Conservation (phyloP, 2,888 invertebrate species). For the Plusia festucae region DNA sequence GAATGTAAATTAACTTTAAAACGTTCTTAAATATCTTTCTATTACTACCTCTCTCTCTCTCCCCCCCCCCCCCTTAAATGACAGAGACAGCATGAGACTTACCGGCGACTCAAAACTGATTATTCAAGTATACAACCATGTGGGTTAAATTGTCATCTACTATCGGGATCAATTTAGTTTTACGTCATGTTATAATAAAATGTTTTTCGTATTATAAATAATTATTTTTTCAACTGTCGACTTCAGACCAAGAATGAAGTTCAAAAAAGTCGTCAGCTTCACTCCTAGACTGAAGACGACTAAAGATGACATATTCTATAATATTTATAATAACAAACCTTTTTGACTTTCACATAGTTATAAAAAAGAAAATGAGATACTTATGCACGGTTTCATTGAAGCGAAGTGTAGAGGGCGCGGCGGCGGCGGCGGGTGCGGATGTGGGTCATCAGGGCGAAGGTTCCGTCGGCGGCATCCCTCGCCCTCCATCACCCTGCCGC, state of each 20-base stretch:
- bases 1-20: too few species aligned
- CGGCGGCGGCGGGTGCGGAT: conserved; percentile 67
- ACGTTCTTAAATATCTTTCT: too few species aligned
- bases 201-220: neutral
- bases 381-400: conserved; percentile 40
- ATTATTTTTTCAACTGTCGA: too few species aligned
- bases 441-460: conserved; percentile 83
- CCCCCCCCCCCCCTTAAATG: too few species aligned
- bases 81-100: too few species aligned
- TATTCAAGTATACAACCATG: too few species aligned
- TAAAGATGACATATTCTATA: neutral
- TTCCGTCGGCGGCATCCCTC: conserved; percentile 69
- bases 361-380: conserved; percentile 16
- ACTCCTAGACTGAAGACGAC: too few species aligned
- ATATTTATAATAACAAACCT: neutral
- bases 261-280: too few species aligned
- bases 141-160: neutral
- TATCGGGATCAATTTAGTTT: neutral
- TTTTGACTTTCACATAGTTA: neutral
- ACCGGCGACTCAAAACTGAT: too few species aligned
- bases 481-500: conserved; percentile 60
- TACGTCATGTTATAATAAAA: neutral
- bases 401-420: conserved; percentile 53
- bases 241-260: too few species aligned
- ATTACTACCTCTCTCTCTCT: too few species aligned